phyloP scores from a whole-genome alignment of 2,888 invertebrate species.

The Camponotus fellah region DNA sequence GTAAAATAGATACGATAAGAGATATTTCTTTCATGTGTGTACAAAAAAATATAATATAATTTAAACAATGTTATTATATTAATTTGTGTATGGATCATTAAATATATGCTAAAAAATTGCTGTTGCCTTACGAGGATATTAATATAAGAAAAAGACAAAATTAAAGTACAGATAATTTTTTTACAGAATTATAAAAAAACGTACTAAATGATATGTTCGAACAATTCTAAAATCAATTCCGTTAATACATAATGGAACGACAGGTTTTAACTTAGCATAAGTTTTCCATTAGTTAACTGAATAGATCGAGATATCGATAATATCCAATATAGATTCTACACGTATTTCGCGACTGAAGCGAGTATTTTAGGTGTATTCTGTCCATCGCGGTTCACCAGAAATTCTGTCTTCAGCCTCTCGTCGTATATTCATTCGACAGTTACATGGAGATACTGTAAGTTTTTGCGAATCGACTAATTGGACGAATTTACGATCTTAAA shows the following conservation, averaged over 20 bases:
- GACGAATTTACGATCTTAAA: constrained; percentile 83
- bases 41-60: background rate
- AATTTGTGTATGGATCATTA: constrained; percentile 14
- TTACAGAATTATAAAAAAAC: constrained; percentile 51
- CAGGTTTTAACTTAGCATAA: constrained; percentile 78
- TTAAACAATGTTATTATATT: background rate
- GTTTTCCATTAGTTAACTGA: constrained; percentile 81
- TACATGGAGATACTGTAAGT: constrained; percentile 66
- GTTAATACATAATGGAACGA: constrained; percentile 78
- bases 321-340: constrained; percentile 82
- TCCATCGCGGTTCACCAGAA: constrained; percentile 32
- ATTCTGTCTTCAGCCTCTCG: background rate
- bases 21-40: background rate
- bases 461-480: constrained; percentile 82
- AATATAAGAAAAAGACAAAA: background rate
- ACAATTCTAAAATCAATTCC: constrained; percentile 66
- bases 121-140: background rate
- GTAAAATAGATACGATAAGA: no score
- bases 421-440: constrained; percentile 47
- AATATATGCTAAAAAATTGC: background rate
- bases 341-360: constrained; percentile 71
- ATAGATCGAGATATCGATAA: constrained; percentile 81
- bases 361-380: constrained; percentile 67
- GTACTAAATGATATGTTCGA: constrained; percentile 60
- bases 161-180: constrained; percentile 56